Percentiles rank a stretch among this genome's conserved stretches.
These are phyloP conservation scores for Acanthaster planci DNA, from an alignment of 35 echinoderm and acorn worm genomes.

Conservation along the genomic window DNA sequence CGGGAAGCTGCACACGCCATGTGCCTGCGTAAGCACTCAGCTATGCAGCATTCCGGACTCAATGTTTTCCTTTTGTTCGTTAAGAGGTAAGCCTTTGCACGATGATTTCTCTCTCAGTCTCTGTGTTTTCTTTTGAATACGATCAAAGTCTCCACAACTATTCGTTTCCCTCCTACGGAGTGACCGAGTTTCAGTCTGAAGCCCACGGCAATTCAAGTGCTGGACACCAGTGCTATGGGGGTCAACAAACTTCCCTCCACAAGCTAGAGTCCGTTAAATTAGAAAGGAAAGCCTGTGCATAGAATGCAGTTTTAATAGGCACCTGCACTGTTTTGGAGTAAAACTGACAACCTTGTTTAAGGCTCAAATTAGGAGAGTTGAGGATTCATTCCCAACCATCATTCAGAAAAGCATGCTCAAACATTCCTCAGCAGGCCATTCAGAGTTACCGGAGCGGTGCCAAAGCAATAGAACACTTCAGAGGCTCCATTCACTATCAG, in stretches of 20 bases:
- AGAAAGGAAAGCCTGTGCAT: no score
- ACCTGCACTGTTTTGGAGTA: no score
- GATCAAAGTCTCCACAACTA: background rate
- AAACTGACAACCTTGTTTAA: constrained; percentile 16
- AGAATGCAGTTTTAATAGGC: no score
- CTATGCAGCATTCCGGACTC: background rate
- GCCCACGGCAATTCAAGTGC: background rate
- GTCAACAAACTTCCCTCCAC: no score
- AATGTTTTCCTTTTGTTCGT: no score
- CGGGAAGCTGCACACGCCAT: background rate
- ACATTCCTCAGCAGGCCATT: constrained; percentile 7
- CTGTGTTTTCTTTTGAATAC: no score
- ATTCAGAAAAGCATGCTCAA: background rate
- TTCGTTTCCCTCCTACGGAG: constrained; percentile 1
- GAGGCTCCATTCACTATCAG: background rate
- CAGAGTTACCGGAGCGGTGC: background rate
- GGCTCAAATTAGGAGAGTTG: no score
- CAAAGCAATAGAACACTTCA: background rate
- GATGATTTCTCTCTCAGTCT: no score
- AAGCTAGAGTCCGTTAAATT: no score
- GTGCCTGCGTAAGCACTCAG: background rate
- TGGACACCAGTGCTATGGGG: no score
- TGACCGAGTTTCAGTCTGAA: constrained; percentile 13
- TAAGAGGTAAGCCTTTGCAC: no score
- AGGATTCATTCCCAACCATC: no score